Evolutionary conservation across 2,113 vertebrate genomes (phyloP).

Genomic region (Cebus imitator): DNA sequence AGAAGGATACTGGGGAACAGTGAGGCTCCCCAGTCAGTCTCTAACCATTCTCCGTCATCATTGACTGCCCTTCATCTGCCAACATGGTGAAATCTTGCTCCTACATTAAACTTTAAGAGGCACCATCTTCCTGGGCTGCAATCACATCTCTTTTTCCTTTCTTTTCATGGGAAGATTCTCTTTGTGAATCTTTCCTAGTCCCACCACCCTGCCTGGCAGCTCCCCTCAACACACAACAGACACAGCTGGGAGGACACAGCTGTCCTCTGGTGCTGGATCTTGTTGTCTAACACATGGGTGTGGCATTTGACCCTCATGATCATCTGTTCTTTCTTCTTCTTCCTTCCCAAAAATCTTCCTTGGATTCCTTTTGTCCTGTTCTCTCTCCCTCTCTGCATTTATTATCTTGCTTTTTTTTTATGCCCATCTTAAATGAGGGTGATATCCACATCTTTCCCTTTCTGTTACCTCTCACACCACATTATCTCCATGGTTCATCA

Average conservation of each 20-base stretch:
- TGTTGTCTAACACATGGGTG: too few species aligned
- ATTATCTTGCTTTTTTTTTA: background rate
- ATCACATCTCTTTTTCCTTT: background rate
- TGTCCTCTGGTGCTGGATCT: background rate
- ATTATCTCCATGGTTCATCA: too few species aligned
- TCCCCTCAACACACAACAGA: background rate
- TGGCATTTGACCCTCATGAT: background rate
- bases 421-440: background rate
- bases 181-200: background rate
- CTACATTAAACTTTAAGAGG: too few species aligned
- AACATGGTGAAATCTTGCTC: background rate
- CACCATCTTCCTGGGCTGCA: background rate
- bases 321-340: background rate
- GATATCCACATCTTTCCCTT: background rate
- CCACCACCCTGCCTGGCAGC: background rate
- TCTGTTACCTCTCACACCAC: background rate
- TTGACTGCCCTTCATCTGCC: background rate
- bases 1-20: background rate
- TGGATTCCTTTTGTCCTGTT: background rate
- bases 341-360: background rate
- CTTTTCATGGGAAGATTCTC: background rate
- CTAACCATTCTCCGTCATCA: background rate
- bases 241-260: too few species aligned
- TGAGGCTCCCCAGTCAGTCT: background rate
- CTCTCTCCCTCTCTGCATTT: background rate